A percentile compares a stretch with the other conserved stretches of the same genome.
phyloP scores from a whole-genome alignment of 2,888 invertebrate genomes.

The Eretmocerus hayati region DNA sequence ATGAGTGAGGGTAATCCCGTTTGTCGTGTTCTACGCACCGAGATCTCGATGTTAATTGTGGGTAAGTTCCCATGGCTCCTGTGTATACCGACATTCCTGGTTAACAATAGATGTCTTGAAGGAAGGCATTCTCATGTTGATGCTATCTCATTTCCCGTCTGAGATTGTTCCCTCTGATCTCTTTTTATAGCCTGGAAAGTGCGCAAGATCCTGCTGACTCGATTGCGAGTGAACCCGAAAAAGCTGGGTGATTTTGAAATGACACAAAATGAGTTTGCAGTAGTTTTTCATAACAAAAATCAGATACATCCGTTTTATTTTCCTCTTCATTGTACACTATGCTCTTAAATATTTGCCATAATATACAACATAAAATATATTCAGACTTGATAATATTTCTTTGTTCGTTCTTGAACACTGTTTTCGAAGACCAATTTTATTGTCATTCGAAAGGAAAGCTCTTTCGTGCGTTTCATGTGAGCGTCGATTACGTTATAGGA shows the following conservation, averaged over 20 bases:
- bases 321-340: neutral
- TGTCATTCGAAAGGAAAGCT: too few species aligned
- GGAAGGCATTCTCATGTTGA: constrained; percentile 36
- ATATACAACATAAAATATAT: constrained; percentile 12
- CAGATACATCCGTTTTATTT: neutral
- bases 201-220: constrained; percentile 10
- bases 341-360: constrained; percentile 8
- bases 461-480: too few species aligned
- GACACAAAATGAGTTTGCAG: neutral
- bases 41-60: constrained; percentile 44
- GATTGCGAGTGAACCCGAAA: constrained; percentile 14
- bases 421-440: too few species aligned
- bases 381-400: constrained; percentile 3
- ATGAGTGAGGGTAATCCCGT: constrained; percentile 39
- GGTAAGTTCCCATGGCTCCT: constrained; percentile 46
- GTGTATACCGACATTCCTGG: constrained; percentile 33
- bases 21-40: constrained; percentile 30
- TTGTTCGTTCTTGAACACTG: too few species aligned
- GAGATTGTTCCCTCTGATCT: constrained; percentile 27
- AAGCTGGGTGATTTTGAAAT: constrained; percentile 15
- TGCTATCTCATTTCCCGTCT: constrained; percentile 37
- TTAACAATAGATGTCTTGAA: constrained; percentile 38
- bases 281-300: neutral
- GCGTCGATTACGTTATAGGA: too few species aligned
- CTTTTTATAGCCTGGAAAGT: constrained; percentile 9